These are phyloP conservation scores for Magallana ariakensis DNA, from an alignment of 1,140 invertebrate genomes.

Conservation along the genomic window DNA sequence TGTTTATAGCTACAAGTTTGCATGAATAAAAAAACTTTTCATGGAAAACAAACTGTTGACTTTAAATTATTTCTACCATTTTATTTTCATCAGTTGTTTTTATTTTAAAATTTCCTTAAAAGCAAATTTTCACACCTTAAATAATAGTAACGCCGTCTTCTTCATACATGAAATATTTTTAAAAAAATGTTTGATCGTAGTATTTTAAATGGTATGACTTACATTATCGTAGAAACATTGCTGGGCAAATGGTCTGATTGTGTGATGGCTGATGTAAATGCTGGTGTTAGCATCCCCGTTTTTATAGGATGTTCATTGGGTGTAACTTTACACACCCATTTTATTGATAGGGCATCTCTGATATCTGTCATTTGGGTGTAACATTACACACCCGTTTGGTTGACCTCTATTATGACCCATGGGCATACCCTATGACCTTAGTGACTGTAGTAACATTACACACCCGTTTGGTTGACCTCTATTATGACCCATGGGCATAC, in stretches of 20 bases:
- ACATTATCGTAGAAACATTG: conserved; percentile 2
- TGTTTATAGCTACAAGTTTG: conserved; percentile 5
- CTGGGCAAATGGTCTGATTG: background rate
- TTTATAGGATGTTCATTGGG: conserved; percentile 21
- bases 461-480: background rate
- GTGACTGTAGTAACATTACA: background rate
- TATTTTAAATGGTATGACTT: conserved; percentile 11
- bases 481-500: too few relatives aligned
- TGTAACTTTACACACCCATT: conserved; percentile 11
- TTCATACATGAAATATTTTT: conserved; percentile 17
- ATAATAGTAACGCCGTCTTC: background rate
- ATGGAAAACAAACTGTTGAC: conserved; percentile 21
- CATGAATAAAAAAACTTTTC: conserved; percentile 19
- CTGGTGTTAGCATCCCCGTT: background rate
- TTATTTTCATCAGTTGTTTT: conserved; percentile 17
- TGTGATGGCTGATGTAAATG: conserved; percentile 11
- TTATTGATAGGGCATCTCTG: conserved; percentile 16
- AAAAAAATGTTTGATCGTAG: background rate
- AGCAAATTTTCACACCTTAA: conserved; percentile 9
- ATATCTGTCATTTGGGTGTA: conserved; percentile 3
- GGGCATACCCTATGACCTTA: background rate
- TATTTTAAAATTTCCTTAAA: conserved; percentile 12
- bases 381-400: conserved; percentile 1
- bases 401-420: background rate
- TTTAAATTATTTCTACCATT: background rate